These are phyloP conservation scores for Aphidoletes aphidimyza DNA, from an alignment of 2,888 invertebrate species.

Conservation along the genomic window DNA sequence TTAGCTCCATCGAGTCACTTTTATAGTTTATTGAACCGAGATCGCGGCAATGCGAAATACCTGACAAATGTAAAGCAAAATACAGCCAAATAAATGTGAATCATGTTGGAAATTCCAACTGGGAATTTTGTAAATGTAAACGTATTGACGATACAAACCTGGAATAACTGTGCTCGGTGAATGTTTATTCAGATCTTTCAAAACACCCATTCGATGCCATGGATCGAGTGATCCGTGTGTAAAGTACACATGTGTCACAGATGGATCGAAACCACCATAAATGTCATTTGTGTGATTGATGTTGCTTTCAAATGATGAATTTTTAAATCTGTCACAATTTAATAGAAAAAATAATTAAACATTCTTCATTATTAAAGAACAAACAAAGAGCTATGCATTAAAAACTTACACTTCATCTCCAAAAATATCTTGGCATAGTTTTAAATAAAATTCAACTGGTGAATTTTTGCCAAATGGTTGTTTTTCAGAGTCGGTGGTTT, in stretches of 20 bases:
- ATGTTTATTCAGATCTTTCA: constrained; percentile 60
- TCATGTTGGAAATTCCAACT: too few species aligned
- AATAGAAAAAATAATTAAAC: too few species aligned
- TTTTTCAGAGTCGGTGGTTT: constrained; percentile 72
- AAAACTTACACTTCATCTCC: constrained; percentile 43
- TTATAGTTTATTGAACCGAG: constrained; percentile 60
- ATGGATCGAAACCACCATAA: constrained; percentile 67
- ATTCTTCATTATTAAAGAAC: too few species aligned
- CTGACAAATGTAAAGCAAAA: neutral
- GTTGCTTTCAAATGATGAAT: neutral
- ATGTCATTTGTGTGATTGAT: constrained; percentile 65
- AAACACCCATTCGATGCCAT: constrained; percentile 69
- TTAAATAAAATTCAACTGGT: constrained; percentile 61
- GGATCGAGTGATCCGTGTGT: constrained; percentile 71
- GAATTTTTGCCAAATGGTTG: constrained; percentile 69
- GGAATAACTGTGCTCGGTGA: constrained; percentile 60
- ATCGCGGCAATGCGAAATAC: constrained; percentile 62
- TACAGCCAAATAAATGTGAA: neutral
- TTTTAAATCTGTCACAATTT: constrained; percentile 27
- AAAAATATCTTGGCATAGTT: constrained; percentile 54
- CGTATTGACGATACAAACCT: too few species aligned
- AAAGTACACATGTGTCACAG: constrained; percentile 68
- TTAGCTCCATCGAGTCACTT: constrained; percentile 62
- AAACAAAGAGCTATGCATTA: neutral
- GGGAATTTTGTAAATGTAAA: too few species aligned